Evolutionary conservation across 2,113 vertebrate genomes (phyloP).

Genomic region (Lasiurus cinereus): DNA sequence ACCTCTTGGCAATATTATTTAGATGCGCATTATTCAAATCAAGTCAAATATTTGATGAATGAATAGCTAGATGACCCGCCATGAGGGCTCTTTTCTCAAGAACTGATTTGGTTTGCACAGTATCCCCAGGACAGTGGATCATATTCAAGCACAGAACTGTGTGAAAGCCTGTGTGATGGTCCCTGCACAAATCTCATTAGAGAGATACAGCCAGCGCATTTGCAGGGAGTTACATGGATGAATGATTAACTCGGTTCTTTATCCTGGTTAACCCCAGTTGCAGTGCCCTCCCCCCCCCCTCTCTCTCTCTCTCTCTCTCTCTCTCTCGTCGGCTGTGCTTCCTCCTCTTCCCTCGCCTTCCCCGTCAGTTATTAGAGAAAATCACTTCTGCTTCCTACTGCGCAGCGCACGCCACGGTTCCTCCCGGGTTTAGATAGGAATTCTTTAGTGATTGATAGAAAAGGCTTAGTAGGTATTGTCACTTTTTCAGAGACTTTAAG

Average conservation of each 20-base stretch:
- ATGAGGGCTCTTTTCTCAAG: slow-evolving; percentile 16
- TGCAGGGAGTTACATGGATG: background rate
- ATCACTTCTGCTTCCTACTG: background rate
- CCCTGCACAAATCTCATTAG: background rate
- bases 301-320: background rate
- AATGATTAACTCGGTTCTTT: background rate
- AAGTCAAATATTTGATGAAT: slow-evolving; percentile 3
- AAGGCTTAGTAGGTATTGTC: background rate
- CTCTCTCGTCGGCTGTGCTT: background rate
- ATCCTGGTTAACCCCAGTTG: background rate
- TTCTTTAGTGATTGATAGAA: background rate
- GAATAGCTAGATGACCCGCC: background rate
- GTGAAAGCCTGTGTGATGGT: background rate
- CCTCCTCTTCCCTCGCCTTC: background rate
- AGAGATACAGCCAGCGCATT: background rate
- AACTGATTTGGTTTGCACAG: slow-evolving; percentile 53
- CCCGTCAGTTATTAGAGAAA: background rate
- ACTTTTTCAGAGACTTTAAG: slow-evolving; percentile 21
- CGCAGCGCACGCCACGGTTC: background rate
- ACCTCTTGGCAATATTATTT: background rate
- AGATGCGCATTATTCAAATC: background rate
- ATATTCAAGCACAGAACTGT: background rate
- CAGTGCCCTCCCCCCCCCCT: background rate
- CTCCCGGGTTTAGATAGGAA: background rate
- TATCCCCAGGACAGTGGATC: background rate